phyloP scores from a whole-genome alignment of 2,113 vertebrate species.

The Telmatochromis sp. region DNA sequence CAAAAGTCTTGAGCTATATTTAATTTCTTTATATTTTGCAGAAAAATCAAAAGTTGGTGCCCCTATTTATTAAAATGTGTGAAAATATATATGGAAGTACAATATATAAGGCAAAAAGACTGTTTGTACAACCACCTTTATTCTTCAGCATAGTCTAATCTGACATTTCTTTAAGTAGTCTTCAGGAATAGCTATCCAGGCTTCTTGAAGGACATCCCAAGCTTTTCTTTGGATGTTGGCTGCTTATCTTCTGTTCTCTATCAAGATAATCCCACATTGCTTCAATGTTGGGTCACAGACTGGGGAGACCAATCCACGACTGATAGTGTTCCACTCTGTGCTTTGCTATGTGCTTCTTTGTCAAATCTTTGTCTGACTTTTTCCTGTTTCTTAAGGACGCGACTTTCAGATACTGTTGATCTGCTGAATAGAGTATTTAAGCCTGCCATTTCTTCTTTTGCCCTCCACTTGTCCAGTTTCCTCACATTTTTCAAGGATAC shows the following conservation, averaged over 20 bases:
- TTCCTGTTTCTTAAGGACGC: background rate
- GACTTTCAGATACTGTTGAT: background rate
- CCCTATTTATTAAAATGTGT: background rate
- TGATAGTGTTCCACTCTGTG: background rate
- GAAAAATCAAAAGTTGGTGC: background rate
- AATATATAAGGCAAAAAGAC: background rate
- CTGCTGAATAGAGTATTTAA: background rate
- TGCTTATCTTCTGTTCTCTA: background rate
- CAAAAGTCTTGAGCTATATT: background rate
- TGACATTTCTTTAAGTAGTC: background rate
- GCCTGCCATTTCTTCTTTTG: background rate
- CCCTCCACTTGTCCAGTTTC: background rate
- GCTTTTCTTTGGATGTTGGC: background rate
- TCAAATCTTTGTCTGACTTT: background rate
- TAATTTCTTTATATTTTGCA: background rate
- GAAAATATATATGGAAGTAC: background rate
- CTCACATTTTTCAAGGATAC: background rate
- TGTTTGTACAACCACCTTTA: background rate
- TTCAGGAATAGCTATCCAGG: background rate
- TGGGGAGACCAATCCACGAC: background rate
- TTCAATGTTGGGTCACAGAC: background rate
- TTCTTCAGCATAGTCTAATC: background rate
- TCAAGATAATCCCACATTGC: background rate
- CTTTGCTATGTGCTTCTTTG: background rate
- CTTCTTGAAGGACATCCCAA: background rate